Base-by-base conservation (phyloP, 2,113 vertebrate genomes). In the Albula goreensis region DNA sequence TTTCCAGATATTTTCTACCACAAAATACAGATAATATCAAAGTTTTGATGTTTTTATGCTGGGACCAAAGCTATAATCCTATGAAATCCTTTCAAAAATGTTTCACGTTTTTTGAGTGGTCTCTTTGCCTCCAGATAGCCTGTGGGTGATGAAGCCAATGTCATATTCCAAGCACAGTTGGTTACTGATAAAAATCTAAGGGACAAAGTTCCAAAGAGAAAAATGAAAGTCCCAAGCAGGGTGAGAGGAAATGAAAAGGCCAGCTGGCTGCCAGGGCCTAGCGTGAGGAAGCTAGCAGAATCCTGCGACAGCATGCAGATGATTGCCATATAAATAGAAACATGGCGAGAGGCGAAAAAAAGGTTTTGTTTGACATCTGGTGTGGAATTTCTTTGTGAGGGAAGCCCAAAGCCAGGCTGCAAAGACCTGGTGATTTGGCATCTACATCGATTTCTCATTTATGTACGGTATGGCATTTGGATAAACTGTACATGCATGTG, bases 231-330 rank as follows among this genome's bases (percentile, higher is more conserved):
- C 84, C 19, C 52, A 85, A 86, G 84, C 85, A 50, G 80, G 82
- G 56, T 57, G 77, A 79, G 56, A 10, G 79, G 83, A 78, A 80
- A 78, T 90, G 86, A 80, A 87, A 80, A 11, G 82, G 85, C 90
- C 90, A 88, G 89, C 91, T 90, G 86, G 85, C 85, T 88, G 87
- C 80, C 78, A 87, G 89, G 87, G 91, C 88, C 2, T 50, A 88
- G 88, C 90, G 91, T 78, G 89, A 88, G 92, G 93, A 90, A 88
- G 87, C 90, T 41, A 81, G 63, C 89, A 91, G 50, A 70, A 31
- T 50, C n/a, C 57, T 57, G 92, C 90, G 90, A 90, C 88, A 89
- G 89, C 89, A 90, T 88, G 89, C 92, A 92, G 91, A 93, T 92
- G 91, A 93, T 92, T 92, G 91, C 80, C 89, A 88, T 88, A 90